Conservation (phyloP, 2,888 invertebrate genomes). For the Resseliella maxima region DNA sequence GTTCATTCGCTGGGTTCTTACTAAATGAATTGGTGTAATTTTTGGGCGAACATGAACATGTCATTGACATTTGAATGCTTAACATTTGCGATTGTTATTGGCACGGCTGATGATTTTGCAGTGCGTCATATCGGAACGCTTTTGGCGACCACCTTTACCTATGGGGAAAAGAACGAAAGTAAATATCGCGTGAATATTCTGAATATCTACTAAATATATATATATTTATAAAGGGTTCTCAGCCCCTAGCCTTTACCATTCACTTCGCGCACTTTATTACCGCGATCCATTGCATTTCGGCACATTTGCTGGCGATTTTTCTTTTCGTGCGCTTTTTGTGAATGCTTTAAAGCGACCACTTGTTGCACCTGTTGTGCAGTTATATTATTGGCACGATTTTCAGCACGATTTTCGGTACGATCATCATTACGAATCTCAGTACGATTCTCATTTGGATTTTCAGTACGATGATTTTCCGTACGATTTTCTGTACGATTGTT, state of each 20-base stretch:
- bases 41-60: neutral
- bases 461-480: too few relatives aligned
- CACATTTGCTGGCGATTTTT: conserved; percentile 68
- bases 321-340: conserved; percentile 68
- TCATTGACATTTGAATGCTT: conserved; percentile 60
- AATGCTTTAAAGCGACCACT: conserved; percentile 64
- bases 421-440: too few relatives aligned
- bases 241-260: too few relatives aligned
- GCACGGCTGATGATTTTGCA: conserved; percentile 71
- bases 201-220: too few relatives aligned
- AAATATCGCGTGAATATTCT: too few relatives aligned
- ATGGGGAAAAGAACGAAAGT: too few relatives aligned
- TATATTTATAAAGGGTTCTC: too few relatives aligned
- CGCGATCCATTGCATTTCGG: conserved; percentile 70
- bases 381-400: conserved; percentile 63
- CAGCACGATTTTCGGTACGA: conserved; percentile 59
- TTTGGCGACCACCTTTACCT: conserved; percentile 69
- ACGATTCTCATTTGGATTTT: too few relatives aligned
- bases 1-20: too few relatives aligned
- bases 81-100: conserved; percentile 75
- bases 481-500: too few relatives aligned
- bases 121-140: conserved; percentile 70
- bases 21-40: too few relatives aligned
- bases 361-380: conserved; percentile 64
- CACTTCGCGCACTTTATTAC: conserved; percentile 71